These are phyloP conservation scores for Encarsia formosa DNA, from an alignment of 2,888 invertebrate species.

Conservation along the genomic window DNA sequence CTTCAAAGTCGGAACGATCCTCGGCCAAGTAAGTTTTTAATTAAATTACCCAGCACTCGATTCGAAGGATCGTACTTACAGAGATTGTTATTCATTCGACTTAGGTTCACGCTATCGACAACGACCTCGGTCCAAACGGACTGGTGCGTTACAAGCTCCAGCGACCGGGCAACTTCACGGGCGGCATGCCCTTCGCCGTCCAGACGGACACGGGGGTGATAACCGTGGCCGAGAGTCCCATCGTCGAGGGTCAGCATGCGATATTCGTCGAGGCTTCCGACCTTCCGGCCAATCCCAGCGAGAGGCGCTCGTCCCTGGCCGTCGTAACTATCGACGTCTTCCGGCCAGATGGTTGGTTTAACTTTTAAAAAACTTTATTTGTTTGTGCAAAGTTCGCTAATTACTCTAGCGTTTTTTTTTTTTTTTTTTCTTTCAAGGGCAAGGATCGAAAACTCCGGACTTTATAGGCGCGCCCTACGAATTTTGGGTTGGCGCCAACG, in stretches of 20 bases:
- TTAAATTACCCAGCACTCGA: too few relatives aligned
- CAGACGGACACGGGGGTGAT: conserved; percentile 69
- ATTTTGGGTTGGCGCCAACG: conserved; percentile 86
- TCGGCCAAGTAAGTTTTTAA: conserved; percentile 71
- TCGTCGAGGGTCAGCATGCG: conserved; percentile 70
- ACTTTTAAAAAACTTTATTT: neutral
- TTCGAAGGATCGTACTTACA: neutral
- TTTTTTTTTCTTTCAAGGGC: conserved; percentile 47
- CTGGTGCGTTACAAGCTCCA: conserved; percentile 71
- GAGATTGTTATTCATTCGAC: neutral
- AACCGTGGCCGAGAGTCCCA: conserved; percentile 60
- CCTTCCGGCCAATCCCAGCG: conserved; percentile 78
- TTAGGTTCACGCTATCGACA: conserved; percentile 72
- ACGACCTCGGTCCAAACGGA: conserved; percentile 75
- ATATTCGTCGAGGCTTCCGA: conserved; percentile 81
- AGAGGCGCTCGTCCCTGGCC: conserved; percentile 74
- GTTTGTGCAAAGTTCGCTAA: neutral
- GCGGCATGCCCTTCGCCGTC: conserved; percentile 67
- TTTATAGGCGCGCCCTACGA: conserved; percentile 83
- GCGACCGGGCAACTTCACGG: conserved; percentile 62
- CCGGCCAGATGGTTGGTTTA: conserved; percentile 51
- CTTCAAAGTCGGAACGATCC: conserved; percentile 64
- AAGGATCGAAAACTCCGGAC: conserved; percentile 62
- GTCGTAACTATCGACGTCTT: conserved; percentile 79
- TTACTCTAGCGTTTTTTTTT: too few relatives aligned